Conservation (phyloP, 2,888 invertebrate genomes). For the Diabrotica balteata region DNA sequence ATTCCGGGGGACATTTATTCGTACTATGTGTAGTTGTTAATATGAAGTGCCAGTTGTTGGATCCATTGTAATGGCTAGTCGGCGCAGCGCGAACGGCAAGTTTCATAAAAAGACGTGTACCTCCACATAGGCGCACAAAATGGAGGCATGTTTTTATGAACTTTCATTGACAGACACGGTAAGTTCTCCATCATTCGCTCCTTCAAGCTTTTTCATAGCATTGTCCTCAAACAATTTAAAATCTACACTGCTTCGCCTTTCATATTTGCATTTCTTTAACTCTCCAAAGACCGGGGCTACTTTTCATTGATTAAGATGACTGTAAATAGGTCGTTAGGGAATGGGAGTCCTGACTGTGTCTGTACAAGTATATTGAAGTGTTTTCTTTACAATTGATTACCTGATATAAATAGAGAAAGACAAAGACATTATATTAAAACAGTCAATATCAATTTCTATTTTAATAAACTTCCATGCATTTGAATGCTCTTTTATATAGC, state of each 20-base stretch:
- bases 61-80: constrained; percentile 22
- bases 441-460: neutral
- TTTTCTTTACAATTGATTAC: constrained; percentile 19
- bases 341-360: constrained; percentile 11
- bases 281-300: neutral
- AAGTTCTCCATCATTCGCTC: constrained; percentile 40
- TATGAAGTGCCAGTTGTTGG: constrained; percentile 22
- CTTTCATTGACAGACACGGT: constrained; percentile 59
- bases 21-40: constrained; percentile 20
- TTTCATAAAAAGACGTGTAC: constrained; percentile 37
- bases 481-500: neutral
- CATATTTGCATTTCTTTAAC: neutral
- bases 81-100: constrained; percentile 29
- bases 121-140: constrained; percentile 48
- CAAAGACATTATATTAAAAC: neutral
- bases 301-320: constrained; percentile 25
- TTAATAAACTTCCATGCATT: neutral
- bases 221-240: neutral
- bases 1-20: constrained; percentile 19
- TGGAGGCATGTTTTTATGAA: constrained; percentile 54
- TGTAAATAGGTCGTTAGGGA: constrained; percentile 29
- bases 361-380: constrained; percentile 9
- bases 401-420: neutral
- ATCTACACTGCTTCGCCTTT: neutral
- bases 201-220: neutral